Conservation (phyloP, 1,140 invertebrate species). For the Apis cerana region DNA sequence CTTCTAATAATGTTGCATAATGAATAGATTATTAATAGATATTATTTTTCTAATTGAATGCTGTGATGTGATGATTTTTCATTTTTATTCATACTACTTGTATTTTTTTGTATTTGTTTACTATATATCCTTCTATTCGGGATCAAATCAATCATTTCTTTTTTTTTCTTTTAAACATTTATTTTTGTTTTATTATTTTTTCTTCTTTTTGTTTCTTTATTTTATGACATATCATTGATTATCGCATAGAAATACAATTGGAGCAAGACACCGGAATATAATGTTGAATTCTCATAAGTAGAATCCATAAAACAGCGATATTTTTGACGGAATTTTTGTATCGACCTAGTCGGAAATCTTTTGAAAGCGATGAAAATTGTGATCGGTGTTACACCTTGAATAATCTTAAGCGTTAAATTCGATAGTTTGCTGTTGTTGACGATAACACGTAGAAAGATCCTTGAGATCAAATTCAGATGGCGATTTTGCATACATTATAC, state of each 20-base stretch:
- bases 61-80: too few species aligned
- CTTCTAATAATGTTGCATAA: too few species aligned
- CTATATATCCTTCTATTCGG: background rate
- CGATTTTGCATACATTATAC: conserved; percentile 41
- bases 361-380: conserved; percentile 67
- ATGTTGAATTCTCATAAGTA: conserved; percentile 53
- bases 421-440: conserved; percentile 75
- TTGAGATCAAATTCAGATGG: conserved; percentile 43
- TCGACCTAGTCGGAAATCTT: conserved; percentile 60
- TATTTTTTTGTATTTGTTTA: background rate
- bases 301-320: conserved; percentile 61
- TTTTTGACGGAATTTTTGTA: conserved; percentile 72
- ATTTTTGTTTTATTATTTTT: background rate
- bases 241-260: background rate
- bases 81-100: background rate
- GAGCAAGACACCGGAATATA: conserved; percentile 47
- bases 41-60: too few species aligned
- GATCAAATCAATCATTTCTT: background rate
- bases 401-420: conserved; percentile 59
- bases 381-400: conserved; percentile 67
- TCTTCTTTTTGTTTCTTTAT: background rate
- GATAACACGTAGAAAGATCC: conserved; percentile 65
- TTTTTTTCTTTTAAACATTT: background rate
- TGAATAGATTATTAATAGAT: too few species aligned
- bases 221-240: conserved; percentile 16